Base-by-base conservation (phyloP, 2,797 vertebrate species). In the Rhinogobio ventralis region DNA sequence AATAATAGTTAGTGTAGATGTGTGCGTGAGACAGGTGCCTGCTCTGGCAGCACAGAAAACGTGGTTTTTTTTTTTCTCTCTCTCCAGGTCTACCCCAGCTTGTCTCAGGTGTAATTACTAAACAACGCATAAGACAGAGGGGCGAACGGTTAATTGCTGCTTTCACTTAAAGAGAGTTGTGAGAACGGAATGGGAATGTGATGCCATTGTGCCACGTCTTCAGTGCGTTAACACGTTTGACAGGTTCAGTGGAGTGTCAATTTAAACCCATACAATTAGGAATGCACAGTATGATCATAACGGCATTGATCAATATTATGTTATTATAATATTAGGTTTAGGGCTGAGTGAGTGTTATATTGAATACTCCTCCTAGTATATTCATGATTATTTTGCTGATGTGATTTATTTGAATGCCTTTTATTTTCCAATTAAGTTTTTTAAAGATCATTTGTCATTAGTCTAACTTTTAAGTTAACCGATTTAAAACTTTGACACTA, bases 1-100 rank as follows among this genome's bases (percentile, higher is more conserved):
- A 93, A 88, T 93, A 93, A 89, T 85, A 89, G 87, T 81, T 85
- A 90, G 81, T 82, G 87, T 88, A 84, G 19, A 64, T 69, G 69
- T 79, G 75, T 82, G 86, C 33, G 64, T 75, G 62, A 57, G 77
- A 36, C 49, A 74, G 55, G 39, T 62, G 62, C 64, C 42, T 85
- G 67, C 53, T 11, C 55, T 81, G 51, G 81, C 78, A 81, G 28
- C 51, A 5, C 69, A 20, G 69, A 46, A 73, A 45, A 76, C 4
- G 5, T 45, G 64, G 17, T 8, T 10, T 45, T n/a, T 9, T 11
- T 46, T 30, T 62, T 28, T 17, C 30, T 46, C 8, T 45, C 53
- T 71, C 36, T 71, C 19, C 39, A 49, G 80, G 69, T 75, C 45
- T 82, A 83, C 30, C 71, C 17, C 60, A 84, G 66, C 46, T 72